These are phyloP conservation scores for Rhinatrema bivittatum DNA, from an alignment of 2,797 vertebrate species.

Conservation along the genomic window DNA sequence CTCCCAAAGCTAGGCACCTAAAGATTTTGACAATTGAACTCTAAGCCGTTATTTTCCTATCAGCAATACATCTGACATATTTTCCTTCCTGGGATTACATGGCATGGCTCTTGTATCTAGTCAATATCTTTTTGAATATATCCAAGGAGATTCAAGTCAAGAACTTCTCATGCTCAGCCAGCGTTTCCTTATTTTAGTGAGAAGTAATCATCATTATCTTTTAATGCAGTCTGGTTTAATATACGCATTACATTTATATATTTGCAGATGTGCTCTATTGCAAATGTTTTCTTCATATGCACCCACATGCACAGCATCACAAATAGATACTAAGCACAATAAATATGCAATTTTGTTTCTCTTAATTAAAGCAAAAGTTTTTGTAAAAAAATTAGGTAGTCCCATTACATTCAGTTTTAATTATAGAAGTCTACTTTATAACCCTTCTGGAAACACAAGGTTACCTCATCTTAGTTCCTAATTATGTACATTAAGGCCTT, in stretches of 20 bases:
- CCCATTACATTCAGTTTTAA: slow-evolving; percentile 42
- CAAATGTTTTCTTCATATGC: slow-evolving; percentile 38
- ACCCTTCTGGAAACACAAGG: slow-evolving; percentile 37
- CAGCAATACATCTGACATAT: too few species aligned
- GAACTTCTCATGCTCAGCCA: slow-evolving; percentile 29
- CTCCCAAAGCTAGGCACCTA: too few species aligned
- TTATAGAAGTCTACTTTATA: slow-evolving; percentile 29
- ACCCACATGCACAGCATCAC: too few species aligned
- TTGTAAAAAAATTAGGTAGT: slow-evolving; percentile 46
- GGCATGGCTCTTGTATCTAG: too few species aligned
- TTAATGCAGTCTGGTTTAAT: slow-evolving; percentile 26
- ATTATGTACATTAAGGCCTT: slow-evolving; percentile 46
- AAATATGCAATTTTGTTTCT: slow-evolving; percentile 39
- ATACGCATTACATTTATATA: slow-evolving; percentile 21
- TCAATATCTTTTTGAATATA: slow-evolving; percentile 29
- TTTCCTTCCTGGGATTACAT: too few species aligned
- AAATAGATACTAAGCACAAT: slow-evolving; percentile 31
- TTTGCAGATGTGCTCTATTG: slow-evolving; percentile 36
- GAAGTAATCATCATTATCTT: slow-evolving; percentile 25
- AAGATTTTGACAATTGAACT: too few species aligned
- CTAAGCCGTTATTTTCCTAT: too few species aligned
- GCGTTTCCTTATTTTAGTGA: slow-evolving; percentile 31
- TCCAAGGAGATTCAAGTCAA: too few species aligned
- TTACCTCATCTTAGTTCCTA: slow-evolving; percentile 41
- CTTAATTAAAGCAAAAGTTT: slow-evolving; percentile 37